Evolutionary conservation across 2,888 invertebrate genomes (phyloP).

Genomic region (Thereva unica): DNA sequence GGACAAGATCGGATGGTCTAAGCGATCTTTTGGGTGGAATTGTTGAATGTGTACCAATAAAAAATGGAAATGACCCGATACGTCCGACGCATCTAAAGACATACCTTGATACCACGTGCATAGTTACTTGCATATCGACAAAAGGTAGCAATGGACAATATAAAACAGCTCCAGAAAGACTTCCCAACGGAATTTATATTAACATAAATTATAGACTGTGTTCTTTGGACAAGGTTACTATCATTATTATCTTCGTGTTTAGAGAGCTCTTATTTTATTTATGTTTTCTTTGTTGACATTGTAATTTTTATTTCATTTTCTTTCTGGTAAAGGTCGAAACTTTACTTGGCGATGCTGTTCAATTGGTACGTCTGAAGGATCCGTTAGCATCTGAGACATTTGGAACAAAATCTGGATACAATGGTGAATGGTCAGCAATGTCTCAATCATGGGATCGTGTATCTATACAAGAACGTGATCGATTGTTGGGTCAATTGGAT

Average conservation of each 20-base stretch:
- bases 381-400: conserved; percentile 64
- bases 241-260: conserved; percentile 46
- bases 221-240: conserved; percentile 68
- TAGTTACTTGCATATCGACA: conserved; percentile 74
- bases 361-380: conserved; percentile 72
- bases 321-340: conserved; percentile 65
- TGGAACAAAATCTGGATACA: conserved; percentile 67
- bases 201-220: conserved; percentile 81
- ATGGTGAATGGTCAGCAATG: conserved; percentile 71
- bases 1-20: conserved; percentile 83
- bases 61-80: conserved; percentile 71
- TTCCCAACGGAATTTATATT: conserved; percentile 69
- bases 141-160: conserved; percentile 58
- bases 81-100: conserved; percentile 66
- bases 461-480: conserved; percentile 72
- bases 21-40: conserved; percentile 89
- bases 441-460: conserved; percentile 78
- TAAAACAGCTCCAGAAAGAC: conserved; percentile 65
- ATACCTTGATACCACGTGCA: conserved; percentile 79
- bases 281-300: neutral
- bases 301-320: conserved; percentile 2
- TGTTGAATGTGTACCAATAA: conserved; percentile 77
- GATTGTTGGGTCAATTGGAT: conserved; percentile 67
- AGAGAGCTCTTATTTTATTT: neutral
- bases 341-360: conserved; percentile 70